phyloP scores from a whole-genome alignment of 1,140 invertebrate species.

The Drosophila pseudoananassae region DNA sequence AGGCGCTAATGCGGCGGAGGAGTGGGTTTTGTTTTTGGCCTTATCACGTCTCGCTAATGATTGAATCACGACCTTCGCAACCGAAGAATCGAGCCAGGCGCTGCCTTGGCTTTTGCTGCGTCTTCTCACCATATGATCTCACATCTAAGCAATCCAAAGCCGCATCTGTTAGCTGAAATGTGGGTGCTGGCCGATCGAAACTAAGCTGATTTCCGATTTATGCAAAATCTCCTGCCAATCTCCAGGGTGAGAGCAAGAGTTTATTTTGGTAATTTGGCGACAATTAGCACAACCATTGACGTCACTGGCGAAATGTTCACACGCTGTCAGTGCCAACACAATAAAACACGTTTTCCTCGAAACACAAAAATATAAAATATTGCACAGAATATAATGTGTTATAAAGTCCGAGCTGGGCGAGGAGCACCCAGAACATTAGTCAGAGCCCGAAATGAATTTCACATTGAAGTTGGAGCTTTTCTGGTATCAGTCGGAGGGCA shows the following conservation, averaged over 20 bases:
- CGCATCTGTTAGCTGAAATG: background rate
- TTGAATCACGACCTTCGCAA: constrained; percentile 16
- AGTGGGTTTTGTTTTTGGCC: constrained; percentile 18
- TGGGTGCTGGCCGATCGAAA: background rate
- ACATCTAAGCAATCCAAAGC: background rate
- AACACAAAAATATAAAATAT: background rate
- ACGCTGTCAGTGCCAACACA: constrained; percentile 30
- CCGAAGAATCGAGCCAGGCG: background rate
- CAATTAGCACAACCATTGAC: constrained; percentile 40
- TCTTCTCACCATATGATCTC: constrained; percentile 17
- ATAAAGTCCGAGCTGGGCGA: constrained; percentile 15
- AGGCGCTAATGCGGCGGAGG: background rate
- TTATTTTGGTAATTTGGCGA: constrained; percentile 15
- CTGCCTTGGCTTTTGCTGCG: constrained; percentile 8
- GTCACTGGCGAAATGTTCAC: constrained; percentile 40
- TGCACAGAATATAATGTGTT: constrained; percentile 1
- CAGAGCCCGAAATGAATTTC: constrained; percentile 32
- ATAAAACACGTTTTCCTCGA: constrained; percentile 1
- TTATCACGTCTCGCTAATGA: constrained; percentile 41
- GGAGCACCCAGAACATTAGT: constrained; percentile 16
- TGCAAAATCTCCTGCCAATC: no score
- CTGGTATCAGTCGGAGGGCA: constrained; percentile 15
- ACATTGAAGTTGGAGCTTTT: constrained; percentile 13
- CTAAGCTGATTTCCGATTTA: no score
- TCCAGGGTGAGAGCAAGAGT: background rate